These are phyloP conservation scores for Tachyglossus aculeatus DNA, from an alignment of 2,797 vertebrate species.

Conservation along the genomic window DNA sequence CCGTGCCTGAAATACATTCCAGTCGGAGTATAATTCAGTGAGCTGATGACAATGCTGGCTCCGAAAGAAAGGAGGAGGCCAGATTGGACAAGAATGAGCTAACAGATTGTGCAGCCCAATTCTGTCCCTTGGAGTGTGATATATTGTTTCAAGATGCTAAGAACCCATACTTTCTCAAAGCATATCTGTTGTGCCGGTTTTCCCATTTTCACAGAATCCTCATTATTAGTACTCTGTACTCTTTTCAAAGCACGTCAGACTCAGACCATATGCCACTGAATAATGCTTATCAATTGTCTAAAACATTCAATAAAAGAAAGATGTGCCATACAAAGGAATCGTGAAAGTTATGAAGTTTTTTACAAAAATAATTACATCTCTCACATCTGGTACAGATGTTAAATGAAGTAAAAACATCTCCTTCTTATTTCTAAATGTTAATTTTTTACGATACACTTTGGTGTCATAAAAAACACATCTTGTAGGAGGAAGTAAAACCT, in stretches of 20 bases:
- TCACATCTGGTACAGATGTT: constrained; percentile 77
- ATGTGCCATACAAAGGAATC: constrained; percentile 70
- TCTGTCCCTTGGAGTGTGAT: constrained; percentile 84
- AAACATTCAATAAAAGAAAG: constrained; percentile 73
- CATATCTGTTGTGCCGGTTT: constrained; percentile 80
- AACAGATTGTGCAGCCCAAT: constrained; percentile 82
- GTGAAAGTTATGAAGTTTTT: constrained; percentile 72
- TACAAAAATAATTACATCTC: constrained; percentile 72
- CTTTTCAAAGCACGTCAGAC: constrained; percentile 82
- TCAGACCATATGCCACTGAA: constrained; percentile 83
- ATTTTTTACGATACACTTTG: constrained; percentile 68
- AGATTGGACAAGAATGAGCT: constrained; percentile 85
- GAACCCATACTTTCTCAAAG: constrained; percentile 79
- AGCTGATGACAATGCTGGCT: constrained; percentile 83
- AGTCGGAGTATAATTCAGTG: constrained; percentile 83
- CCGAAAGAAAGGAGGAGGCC: constrained; percentile 83
- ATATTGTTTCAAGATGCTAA: constrained; percentile 87
- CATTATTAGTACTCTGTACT: constrained; percentile 81
- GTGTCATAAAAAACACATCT: constrained; percentile 59
- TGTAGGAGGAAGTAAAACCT: constrained; percentile 52
- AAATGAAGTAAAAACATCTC: constrained; percentile 73
- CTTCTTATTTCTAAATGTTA: constrained; percentile 70
- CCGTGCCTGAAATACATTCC: constrained; percentile 80
- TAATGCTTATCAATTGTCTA: constrained; percentile 78
- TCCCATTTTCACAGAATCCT: constrained; percentile 81